Evolutionary conservation across 2,888 invertebrate genomes (phyloP).

Genomic region (Euspilapteryx auroguttella): DNA sequence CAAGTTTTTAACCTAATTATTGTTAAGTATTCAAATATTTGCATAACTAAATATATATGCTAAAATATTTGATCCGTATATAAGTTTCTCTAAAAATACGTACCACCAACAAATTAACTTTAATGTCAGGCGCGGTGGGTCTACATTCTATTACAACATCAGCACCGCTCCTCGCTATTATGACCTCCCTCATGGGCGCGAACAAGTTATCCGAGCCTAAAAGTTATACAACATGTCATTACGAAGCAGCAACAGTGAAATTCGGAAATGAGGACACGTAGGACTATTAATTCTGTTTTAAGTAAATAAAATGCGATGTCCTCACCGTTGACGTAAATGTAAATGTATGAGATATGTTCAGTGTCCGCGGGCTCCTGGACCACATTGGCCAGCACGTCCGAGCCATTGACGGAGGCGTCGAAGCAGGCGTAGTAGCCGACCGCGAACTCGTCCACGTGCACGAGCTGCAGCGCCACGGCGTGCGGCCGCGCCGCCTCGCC

Average conservation of each 20-base stretch:
- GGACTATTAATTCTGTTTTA: not conserved
- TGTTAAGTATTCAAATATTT: too few species aligned
- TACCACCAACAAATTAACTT: slow-evolving; percentile 34
- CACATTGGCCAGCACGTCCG: slow-evolving; percentile 21
- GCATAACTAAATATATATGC: too few species aligned
- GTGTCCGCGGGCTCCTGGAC: slow-evolving; percentile 31
- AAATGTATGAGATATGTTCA: slow-evolving; percentile 32
- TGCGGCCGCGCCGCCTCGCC: slow-evolving; percentile 31
- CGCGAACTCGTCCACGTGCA: slow-evolving; percentile 35
- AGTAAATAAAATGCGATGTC: slow-evolving; percentile 4
- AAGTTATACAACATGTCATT: slow-evolving; percentile 20
- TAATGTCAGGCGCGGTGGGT: slow-evolving; percentile 43
- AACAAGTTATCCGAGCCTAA: slow-evolving; percentile 39
- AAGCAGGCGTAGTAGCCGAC: slow-evolving; percentile 63
- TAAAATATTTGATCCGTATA: too few species aligned
- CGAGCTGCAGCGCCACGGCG: slow-evolving; percentile 39
- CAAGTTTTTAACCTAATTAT: too few species aligned
- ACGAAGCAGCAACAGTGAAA: slow-evolving; percentile 4
- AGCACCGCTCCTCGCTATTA: slow-evolving; percentile 21
- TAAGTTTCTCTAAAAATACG: too few species aligned
- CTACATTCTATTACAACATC: slow-evolving; percentile 43
- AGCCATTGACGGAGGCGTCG: slow-evolving; percentile 29
- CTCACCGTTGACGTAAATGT: slow-evolving; percentile 51
- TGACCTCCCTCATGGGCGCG: slow-evolving; percentile 38
- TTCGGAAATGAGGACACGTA: not conserved